Evolutionary conservation across 2,797 vertebrate genomes (phyloP).

Genomic region (Oceanodroma leucorhoa): DNA sequence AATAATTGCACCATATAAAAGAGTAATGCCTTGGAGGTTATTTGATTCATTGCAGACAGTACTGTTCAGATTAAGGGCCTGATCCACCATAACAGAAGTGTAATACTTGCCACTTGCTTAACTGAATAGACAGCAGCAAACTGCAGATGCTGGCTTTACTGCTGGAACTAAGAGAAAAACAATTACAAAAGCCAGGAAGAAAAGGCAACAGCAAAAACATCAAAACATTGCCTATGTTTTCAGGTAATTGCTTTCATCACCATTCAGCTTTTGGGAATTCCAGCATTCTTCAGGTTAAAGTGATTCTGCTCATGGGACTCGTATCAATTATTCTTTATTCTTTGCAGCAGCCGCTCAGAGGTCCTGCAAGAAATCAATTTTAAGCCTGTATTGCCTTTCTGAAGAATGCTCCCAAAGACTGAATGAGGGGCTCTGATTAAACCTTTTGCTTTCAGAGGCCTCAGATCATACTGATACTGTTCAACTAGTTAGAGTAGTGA

Average conservation of each 20-base stretch:
- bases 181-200: background rate
- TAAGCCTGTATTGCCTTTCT: background rate
- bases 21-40: background rate
- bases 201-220: background rate
- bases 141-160: background rate
- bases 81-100: background rate
- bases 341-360: background rate
- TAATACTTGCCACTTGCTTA: background rate
- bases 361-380: constrained; percentile 15
- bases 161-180: background rate
- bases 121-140: background rate
- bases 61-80: background rate
- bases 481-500: background rate
- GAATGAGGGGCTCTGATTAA: constrained; percentile 5
- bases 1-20: background rate
- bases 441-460: background rate
- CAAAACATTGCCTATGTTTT: background rate
- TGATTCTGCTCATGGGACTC: background rate
- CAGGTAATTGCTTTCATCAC: background rate
- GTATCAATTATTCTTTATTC: background rate
- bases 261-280: background rate
- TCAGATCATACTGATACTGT: background rate
- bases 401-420: background rate
- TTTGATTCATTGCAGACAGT: background rate
- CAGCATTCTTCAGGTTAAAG: background rate